phyloP scores from a whole-genome alignment of 2,888 invertebrate species.

The Hipparchia sbordonii region DNA sequence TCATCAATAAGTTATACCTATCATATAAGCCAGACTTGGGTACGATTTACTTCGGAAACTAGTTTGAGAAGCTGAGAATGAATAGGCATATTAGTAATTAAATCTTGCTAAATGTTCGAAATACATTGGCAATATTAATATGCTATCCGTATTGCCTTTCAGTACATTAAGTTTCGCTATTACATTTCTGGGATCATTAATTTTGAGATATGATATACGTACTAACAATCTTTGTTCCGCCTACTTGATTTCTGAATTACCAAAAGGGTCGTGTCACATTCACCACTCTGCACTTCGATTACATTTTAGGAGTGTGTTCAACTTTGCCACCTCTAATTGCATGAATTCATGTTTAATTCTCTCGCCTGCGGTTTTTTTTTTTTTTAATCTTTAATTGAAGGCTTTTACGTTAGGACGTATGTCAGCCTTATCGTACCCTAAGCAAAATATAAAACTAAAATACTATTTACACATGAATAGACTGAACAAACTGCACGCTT shows the following conservation, averaged over 20 bases:
- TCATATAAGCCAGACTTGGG: conserved; percentile 30
- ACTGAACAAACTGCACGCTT: no score
- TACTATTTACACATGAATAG: no score
- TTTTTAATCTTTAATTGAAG: no score
- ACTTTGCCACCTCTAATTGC: no score
- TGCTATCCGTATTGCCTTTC: conserved; percentile 26
- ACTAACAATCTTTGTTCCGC: conserved; percentile 18
- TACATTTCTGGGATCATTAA: conserved; percentile 33
- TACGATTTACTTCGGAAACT: conserved; percentile 26
- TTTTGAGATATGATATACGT: conserved; percentile 27
- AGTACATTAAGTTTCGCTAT: conserved; percentile 36
- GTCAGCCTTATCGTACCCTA: no score
- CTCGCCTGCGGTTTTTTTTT: no score
- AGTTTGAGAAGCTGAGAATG: conserved; percentile 27
- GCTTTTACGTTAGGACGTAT: no score
- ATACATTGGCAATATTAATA: conserved; percentile 29
- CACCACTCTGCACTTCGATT: neutral
- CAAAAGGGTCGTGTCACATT: conserved; percentile 9
- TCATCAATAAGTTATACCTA: conserved; percentile 34
- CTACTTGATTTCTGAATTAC: conserved; percentile 9
- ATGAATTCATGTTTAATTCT: no score
- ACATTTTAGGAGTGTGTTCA: no score
- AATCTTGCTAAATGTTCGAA: conserved; percentile 28
- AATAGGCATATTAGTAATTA: conserved; percentile 36
- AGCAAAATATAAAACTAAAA: no score